Evolutionary conservation across 1,140 invertebrate genomes (phyloP), one percentile per base, ranked within the genome.

Genomic region (Trichomalopsis sarcophagae): DNA sequence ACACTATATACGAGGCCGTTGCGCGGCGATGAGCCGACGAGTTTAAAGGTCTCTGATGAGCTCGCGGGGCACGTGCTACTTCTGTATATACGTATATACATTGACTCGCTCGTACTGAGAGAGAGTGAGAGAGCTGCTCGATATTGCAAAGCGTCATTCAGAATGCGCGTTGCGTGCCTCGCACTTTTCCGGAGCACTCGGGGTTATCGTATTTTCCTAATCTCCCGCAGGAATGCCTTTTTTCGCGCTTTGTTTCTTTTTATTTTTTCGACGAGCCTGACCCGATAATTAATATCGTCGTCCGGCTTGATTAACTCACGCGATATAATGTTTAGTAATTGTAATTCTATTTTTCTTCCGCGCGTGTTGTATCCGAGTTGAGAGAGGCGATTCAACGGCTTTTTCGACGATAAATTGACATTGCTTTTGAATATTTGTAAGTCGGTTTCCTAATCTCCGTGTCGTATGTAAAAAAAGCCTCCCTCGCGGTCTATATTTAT

Each of bases 41-140:
- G 73, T 75, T 75, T 75, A 73, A 73, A 73, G 69, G 69, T 73
- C 69, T 73, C 30, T 27, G 69, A 73, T 27, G 69, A 73, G 27
- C 23, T 33, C 73, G 13, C 1, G 21, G 27, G n/a, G 47, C 47
- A 50, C 47, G 47, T 50, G 47, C 47, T 14, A 50, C 47, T 17
- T 50, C 11, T 50, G 5, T 50, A 14, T 50, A 50, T 44, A 50
- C 2, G 47, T 50, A 50, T 50, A 50, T 50, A 50, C 13, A 50
- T 10, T 11, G 2, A 50, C 9, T 10, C 40, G 9, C 40, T 9
- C 40, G 4, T 11, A 47, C 44, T 0, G 9, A 47, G 9, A 47
- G 44, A 27, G 27, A 27, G 27, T 1, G 27, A 27, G 13, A 2
- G 55, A 5, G 14, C 17, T 62, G 17, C 55, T n/a, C 55, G 55